A percentile compares a stretch with the other conserved stretches of the same genome.
Evolutionary conservation across 1,140 invertebrate species (phyloP).

Genomic region (Lucilia cuprina): DNA sequence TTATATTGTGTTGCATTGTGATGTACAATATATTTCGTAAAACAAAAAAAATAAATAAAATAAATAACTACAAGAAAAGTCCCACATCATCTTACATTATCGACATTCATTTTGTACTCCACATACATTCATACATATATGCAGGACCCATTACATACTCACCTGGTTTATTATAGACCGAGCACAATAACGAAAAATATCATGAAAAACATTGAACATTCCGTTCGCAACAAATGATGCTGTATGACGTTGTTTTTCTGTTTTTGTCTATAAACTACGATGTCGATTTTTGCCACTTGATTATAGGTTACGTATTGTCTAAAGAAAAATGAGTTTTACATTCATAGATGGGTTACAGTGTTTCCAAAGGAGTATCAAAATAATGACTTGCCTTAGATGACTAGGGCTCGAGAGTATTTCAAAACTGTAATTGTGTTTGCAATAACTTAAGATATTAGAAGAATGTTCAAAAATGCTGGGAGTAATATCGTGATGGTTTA

Average conservation of each 20-base stretch:
- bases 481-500: no score
- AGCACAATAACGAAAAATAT: neutral
- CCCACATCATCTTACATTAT: slow-evolving; percentile 12
- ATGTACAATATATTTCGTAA: neutral
- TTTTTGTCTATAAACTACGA: neutral
- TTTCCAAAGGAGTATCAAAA: no score
- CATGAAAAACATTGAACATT: neutral
- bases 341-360: no score
- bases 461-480: no score
- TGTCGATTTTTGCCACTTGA: slow-evolving; percentile 27
- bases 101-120: neutral
- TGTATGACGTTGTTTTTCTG: neutral
- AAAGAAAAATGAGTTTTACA: neutral
- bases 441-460: no score
- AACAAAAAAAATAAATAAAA: neutral
- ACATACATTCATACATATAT: no score
- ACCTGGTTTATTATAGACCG: slow-evolving; percentile 28
- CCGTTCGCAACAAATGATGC: slow-evolving; percentile 10
- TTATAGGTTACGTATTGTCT: slow-evolving; percentile 30
- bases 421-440: no score
- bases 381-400: no score
- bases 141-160: slow-evolving; percentile 31
- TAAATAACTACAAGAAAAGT: neutral
- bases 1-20: slow-evolving; percentile 6
- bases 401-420: no score